Base-by-base conservation (phyloP, 2,888 invertebrate genomes). In the Hofmannophila pseudospretella region DNA sequence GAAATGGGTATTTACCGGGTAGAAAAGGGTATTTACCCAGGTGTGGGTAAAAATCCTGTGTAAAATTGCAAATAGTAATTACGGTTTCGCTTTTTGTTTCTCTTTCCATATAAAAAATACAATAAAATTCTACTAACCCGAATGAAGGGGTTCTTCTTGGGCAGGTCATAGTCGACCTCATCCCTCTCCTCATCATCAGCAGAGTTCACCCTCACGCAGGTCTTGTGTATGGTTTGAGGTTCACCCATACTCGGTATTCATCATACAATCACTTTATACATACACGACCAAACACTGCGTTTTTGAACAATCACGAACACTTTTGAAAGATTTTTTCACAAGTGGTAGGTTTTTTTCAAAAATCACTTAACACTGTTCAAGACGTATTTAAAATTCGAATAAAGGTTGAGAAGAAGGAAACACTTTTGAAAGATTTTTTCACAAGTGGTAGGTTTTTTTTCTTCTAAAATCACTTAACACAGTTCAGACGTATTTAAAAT, bases 221-320 rank as follows among this genome's bases (percentile, higher is more conserved):
- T 86, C 59, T 79, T 84, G 49, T 86, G 82, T 47, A 82, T 68
- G 39, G 63, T 59, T 52, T 66, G 61, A 40, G 58, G 58, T 41
- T 85, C 84, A 84, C 62, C 80, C 85, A 86, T 86, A 80, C 58
- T 78, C 80, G 44, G 64, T 61, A 71, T 73, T 63, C 85, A 86
- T 85, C 49, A 79, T 79, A 77, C 62, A 38, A 40, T 42, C 41
- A 29, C 26, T 35, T 36, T 47, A 51, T 45, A 44, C 41, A 38
- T 37, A 10, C 16, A 37, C 23, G 36, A 3, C 10, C 4, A n/a
- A n/a, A 5, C n/a, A 9, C 8, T 9, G 20, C 20, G 10, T n/a
- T 25, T 25, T 25, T 9, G 4, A 25, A 25, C 28, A 2, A 5
- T 20, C 12, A 12, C 11, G 4, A 7, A 4, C 13, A 28, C 2